Base-by-base conservation (phyloP, 2,888 invertebrate species). In the Trichogramma dendrolimi region DNA sequence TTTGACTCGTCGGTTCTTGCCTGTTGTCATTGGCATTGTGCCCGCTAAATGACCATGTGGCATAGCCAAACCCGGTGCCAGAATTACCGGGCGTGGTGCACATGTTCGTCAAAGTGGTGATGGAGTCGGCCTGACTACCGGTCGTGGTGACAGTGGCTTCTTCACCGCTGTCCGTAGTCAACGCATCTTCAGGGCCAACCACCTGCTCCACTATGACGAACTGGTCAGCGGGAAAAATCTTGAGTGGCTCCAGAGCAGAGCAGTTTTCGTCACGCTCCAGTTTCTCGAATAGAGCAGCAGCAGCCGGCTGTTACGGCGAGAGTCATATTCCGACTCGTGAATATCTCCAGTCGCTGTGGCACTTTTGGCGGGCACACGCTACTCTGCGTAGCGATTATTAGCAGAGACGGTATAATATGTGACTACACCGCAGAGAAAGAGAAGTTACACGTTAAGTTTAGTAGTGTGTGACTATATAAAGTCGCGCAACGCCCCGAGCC, bases 31-130 rank as follows among this genome's bases (percentile, higher is more conserved):
- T 71, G 14, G 77, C 76, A 46, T 46, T 8, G 48, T 77, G 77
- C 6, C 77, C 78, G 14, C 75, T 73, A 62, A 79, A 78, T 68
- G 79, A 77, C 79, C 78, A 79, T 65, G 64, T 61, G 70, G 78
- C 71, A 66, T 79, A 78, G 67, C 78, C 79, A 70, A 79, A 79
- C 71, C 79, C 78, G 62, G 78, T 69, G 58, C 75, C 77, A 41
- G 78, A 76, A 68, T 78, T 78, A 62, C 79, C 77, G 67, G 79
- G 79, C 58, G 79, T 75, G 60, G 78, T 79, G 70, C 79, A 79
- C 79, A 79, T 79, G 71, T 76, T 78, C 69, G 77, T 73, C 60
- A 78, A 68, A 65, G 75, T 73, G 58, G 73, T 71, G 63, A 73
- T 71, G 66, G 72, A 72, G 71, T 72, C 71, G 65, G 71, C 69